Conservation (phyloP, 2,113 vertebrate species). For the Holacanthus passer region DNA sequence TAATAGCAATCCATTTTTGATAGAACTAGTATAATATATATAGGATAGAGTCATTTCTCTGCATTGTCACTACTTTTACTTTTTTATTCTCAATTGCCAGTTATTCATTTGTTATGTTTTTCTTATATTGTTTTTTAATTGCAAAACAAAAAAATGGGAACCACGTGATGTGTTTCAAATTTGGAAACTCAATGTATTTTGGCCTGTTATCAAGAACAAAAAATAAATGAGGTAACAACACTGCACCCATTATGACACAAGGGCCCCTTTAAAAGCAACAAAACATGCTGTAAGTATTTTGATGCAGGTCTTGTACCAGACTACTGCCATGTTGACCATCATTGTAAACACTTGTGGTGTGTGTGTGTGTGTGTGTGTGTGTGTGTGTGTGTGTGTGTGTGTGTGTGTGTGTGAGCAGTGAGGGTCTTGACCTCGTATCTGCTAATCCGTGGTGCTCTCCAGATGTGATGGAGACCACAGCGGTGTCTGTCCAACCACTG, state of each 20-base stretch:
- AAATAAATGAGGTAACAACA: neutral
- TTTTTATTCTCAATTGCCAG: no score
- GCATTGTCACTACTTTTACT: no score
- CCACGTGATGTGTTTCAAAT: neutral
- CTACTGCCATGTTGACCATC: constrained; percentile 26
- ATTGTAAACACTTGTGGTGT: constrained; percentile 28
- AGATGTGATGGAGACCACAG: constrained; percentile 29
- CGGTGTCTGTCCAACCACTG: constrained; percentile 18
- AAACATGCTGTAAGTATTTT: constrained; percentile 38
- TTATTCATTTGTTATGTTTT: neutral
- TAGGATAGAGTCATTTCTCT: no score
- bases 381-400: constrained; percentile 20
- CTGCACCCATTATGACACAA: neutral
- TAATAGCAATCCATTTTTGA: no score
- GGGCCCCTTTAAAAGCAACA: neutral
- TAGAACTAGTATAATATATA: no score
- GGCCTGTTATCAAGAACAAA: neutral
- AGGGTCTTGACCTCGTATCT: constrained; percentile 30
- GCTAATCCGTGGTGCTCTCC: constrained; percentile 50
- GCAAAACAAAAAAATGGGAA: neutral
- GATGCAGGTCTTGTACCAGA: neutral
- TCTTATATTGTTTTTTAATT: neutral
- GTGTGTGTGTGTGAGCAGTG: constrained; percentile 4
- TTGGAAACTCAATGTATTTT: neutral
- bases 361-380: constrained; percentile 18